Conservation (phyloP, 2,113 vertebrate species). For the Herpailurus yagouaroundi region DNA sequence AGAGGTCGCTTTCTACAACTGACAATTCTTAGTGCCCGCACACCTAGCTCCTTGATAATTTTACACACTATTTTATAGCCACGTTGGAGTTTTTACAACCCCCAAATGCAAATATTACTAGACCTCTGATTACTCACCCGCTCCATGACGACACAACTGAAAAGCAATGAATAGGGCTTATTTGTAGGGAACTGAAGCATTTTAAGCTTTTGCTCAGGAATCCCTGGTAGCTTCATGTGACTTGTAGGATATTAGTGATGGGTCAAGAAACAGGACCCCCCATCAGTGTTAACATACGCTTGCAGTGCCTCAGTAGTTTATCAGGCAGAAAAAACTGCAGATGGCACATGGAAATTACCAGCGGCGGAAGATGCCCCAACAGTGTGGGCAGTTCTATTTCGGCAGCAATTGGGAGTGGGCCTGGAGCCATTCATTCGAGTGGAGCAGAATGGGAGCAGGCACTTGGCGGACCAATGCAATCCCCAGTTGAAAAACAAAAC, state of each 20-base stretch:
- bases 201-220: slow-evolving; percentile 76
- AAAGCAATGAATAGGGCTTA: slow-evolving; percentile 81
- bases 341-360: slow-evolving; percentile 68
- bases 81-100: slow-evolving; percentile 67
- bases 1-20: slow-evolving; percentile 81
- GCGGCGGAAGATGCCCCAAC: slow-evolving; percentile 30
- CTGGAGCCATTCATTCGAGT: slow-evolving; percentile 49
- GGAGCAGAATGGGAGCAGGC: slow-evolving; percentile 50
- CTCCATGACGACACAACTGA: slow-evolving; percentile 64
- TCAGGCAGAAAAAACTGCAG: slow-evolving; percentile 71
- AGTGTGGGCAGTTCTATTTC: slow-evolving; percentile 57
- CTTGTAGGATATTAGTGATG: slow-evolving; percentile 81
- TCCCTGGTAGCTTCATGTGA: slow-evolving; percentile 76
- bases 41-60: slow-evolving; percentile 78
- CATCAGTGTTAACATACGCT: slow-evolving; percentile 76
- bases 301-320: slow-evolving; percentile 70
- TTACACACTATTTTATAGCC: slow-evolving; percentile 73
- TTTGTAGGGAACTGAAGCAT: slow-evolving; percentile 79
- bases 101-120: slow-evolving; percentile 63
- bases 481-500: background rate
- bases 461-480: background rate
- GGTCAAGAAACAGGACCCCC: slow-evolving; percentile 81
- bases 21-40: slow-evolving; percentile 80
- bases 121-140: slow-evolving; percentile 73
- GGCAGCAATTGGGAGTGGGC: slow-evolving; percentile 52